Conservation (phyloP, 2,797 vertebrate species). For the Xyrichtys novacula region DNA sequence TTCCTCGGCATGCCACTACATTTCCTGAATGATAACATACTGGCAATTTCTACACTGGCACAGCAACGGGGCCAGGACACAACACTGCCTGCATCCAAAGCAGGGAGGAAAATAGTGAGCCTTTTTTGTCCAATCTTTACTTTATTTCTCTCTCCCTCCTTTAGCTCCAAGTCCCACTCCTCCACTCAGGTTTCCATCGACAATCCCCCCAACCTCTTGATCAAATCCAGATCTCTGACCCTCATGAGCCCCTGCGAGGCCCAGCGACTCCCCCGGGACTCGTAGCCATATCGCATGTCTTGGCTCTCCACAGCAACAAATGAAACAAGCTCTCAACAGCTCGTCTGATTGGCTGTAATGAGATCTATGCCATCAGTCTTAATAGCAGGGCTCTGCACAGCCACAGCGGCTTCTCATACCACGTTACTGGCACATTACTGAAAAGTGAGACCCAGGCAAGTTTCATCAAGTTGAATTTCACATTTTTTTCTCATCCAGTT, state of each 20-base stretch:
- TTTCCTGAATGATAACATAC: slow-evolving; percentile 77
- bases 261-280: slow-evolving; percentile 51
- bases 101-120: slow-evolving; percentile 12
- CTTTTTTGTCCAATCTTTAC: slow-evolving; percentile 39
- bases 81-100: slow-evolving; percentile 63
- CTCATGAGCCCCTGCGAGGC: slow-evolving; percentile 55
- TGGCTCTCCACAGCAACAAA: slow-evolving; percentile 73
- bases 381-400: slow-evolving; percentile 26
- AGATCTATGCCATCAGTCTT: slow-evolving; percentile 38
- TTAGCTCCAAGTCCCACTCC: slow-evolving; percentile 38
- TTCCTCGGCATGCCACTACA: slow-evolving; percentile 70
- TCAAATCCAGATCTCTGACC: slow-evolving; percentile 78
- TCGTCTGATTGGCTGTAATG: slow-evolving; percentile 51
- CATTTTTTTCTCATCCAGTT: slow-evolving; percentile 16
- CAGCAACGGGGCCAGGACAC: slow-evolving; percentile 34
- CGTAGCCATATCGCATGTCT: slow-evolving; percentile 67
- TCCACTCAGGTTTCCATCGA: slow-evolving; percentile 60
- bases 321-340: slow-evolving; percentile 47
- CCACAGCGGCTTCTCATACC: slow-evolving; percentile 28
- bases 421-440: slow-evolving; percentile 28
- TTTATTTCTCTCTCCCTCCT: slow-evolving; percentile 37
- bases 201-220: slow-evolving; percentile 45
- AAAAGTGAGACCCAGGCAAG: slow-evolving; percentile 19
- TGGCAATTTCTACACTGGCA: slow-evolving; percentile 62
- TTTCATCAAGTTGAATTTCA: slow-evolving; percentile 31